These are phyloP conservation scores for Colius striatus DNA, from an alignment of 2,113 vertebrate species.

Conservation along the genomic window DNA sequence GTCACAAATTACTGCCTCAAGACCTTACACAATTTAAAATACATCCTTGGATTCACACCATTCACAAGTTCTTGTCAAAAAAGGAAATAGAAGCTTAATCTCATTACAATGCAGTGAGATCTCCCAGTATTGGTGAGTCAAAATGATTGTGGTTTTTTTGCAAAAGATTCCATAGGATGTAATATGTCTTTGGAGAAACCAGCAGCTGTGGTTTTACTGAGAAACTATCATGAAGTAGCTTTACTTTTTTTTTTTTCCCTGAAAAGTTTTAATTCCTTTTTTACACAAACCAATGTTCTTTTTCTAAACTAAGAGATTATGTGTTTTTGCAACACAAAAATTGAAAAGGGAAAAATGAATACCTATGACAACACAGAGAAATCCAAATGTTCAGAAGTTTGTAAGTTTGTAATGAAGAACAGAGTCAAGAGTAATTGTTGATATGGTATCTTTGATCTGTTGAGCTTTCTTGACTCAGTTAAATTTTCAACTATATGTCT, in stretches of 20 bases:
- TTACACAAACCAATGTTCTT: neutral
- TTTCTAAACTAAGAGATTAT: neutral
- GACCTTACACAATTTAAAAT: neutral
- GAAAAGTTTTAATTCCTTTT: neutral
- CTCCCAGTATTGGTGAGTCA: neutral
- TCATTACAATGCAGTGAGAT: neutral
- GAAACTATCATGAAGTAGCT: neutral
- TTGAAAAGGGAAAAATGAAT: neutral
- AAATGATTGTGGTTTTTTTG: rapidly evolving
- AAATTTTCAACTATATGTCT: neutral
- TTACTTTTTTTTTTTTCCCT: neutral
- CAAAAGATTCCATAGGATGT: neutral
- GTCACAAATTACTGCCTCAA: neutral
- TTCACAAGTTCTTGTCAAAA: neutral
- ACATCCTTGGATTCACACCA: neutral
- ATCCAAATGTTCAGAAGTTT: neutral
- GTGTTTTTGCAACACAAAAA: neutral
- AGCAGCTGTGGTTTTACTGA: neutral
- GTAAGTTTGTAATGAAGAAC: neutral
- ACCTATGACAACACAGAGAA: neutral
- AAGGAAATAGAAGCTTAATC: neutral
- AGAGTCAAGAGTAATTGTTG: neutral
- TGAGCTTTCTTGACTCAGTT: neutral
- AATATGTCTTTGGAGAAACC: neutral
- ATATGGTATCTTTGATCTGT: rapidly evolving